Conservation (phyloP, 2,888 invertebrate species). For the Nephrotoma guestfalica region DNA sequence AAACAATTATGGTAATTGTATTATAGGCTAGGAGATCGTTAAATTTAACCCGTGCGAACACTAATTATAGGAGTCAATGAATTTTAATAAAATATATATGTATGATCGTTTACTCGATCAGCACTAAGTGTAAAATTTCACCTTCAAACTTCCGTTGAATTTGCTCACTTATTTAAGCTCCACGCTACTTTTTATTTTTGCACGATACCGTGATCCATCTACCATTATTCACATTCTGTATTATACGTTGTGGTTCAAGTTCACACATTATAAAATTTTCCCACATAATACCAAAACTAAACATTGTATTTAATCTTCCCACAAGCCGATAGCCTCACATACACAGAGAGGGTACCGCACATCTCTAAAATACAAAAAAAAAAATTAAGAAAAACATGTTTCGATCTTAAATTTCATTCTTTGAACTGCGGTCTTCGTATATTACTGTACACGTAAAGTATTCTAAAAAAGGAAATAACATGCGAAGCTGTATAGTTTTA, state of each 20-base stretch:
- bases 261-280: not conserved
- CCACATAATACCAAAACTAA: not conserved
- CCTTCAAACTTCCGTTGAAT: too few relatives aligned
- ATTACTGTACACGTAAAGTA: not conserved
- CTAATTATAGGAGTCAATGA: too few relatives aligned
- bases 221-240: not conserved
- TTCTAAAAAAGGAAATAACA: not conserved
- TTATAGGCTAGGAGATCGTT: too few relatives aligned
- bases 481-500: not conserved
- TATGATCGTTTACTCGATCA: too few relatives aligned
- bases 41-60: too few relatives aligned
- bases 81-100: too few relatives aligned
- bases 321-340: not conserved
- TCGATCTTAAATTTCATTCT: not conserved
- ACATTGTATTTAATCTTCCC: not conserved
- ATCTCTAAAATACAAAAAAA: not conserved
- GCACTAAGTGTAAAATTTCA: too few relatives aligned
- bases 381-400: not conserved
- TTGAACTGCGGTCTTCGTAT: not conserved
- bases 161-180: too few relatives aligned
- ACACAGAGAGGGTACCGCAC: not conserved
- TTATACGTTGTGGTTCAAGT: not conserved
- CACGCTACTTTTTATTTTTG: too few relatives aligned
- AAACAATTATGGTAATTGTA: too few relatives aligned
- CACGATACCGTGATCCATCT: not conserved